Conservation (phyloP, 2,888 invertebrate species). For the Drosophila gaucha region DNA sequence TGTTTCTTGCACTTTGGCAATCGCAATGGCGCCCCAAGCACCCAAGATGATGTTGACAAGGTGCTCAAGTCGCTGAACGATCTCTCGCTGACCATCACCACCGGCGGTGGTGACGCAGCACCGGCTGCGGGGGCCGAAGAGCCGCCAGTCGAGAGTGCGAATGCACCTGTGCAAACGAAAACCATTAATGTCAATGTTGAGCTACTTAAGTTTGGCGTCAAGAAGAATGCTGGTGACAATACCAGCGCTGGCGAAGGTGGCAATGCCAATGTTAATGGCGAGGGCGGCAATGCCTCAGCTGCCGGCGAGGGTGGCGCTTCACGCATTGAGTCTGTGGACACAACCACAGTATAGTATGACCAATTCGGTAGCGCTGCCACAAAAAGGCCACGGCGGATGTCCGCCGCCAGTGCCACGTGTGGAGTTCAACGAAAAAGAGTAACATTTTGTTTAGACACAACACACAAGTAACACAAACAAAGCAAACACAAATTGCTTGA, state of each 20-base stretch:
- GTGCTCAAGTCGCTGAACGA: slow-evolving; percentile 83
- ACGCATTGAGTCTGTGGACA: slow-evolving; percentile 84
- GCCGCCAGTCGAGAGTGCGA: slow-evolving; percentile 49
- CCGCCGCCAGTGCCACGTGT: slow-evolving; percentile 77
- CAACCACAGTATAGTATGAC: slow-evolving; percentile 85
- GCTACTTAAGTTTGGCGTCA: slow-evolving; percentile 78
- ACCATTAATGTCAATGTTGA: slow-evolving; percentile 82
- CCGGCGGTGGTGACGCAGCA: slow-evolving; percentile 52
- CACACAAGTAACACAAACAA: slow-evolving; percentile 56
- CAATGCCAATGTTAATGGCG: slow-evolving; percentile 55
- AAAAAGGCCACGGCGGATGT: slow-evolving; percentile 81
- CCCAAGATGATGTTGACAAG: slow-evolving; percentile 83
- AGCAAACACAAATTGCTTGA: slow-evolving; percentile 37
- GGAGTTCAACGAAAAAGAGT: slow-evolving; percentile 83
- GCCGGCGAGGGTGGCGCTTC: slow-evolving; percentile 63
- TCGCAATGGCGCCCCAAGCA: slow-evolving; percentile 85
- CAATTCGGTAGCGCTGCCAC: slow-evolving; percentile 76
- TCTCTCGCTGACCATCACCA: slow-evolving; percentile 80
- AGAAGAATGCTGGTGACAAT: slow-evolving; percentile 57
- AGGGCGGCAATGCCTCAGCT: slow-evolving; percentile 46
- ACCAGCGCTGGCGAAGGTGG: slow-evolving; percentile 69
- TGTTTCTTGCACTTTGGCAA: slow-evolving; percentile 92
- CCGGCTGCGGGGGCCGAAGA: slow-evolving; percentile 64
- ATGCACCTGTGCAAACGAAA: slow-evolving; percentile 67
- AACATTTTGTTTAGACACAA: slow-evolving; percentile 76